These are phyloP conservation scores for Glareola pratincola DNA, from an alignment of 2,113 vertebrate genomes.

Conservation along the genomic window DNA sequence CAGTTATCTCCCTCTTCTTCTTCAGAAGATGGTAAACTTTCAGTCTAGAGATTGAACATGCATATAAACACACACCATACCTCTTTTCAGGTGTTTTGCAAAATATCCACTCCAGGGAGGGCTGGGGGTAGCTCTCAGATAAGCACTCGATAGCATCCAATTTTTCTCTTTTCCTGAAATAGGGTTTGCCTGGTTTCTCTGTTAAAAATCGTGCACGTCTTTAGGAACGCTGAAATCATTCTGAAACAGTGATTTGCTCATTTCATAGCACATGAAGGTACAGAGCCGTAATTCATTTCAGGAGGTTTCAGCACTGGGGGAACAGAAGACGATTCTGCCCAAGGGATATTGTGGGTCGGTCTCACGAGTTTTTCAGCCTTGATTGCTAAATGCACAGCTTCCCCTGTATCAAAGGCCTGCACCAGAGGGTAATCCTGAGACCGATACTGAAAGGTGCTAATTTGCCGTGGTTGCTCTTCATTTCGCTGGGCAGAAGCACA, in stretches of 20 bases:
- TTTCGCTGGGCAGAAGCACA: neutral
- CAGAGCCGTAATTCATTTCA: neutral
- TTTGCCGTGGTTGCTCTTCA: neutral
- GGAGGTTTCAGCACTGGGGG: neutral
- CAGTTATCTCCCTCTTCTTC: neutral
- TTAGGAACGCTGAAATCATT: slow-evolving; percentile 1
- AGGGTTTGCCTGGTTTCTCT: slow-evolving; percentile 72
- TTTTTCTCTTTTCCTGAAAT: slow-evolving; percentile 64
- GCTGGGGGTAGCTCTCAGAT: slow-evolving; percentile 78
- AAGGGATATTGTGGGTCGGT: neutral
- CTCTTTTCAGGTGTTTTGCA: slow-evolving; percentile 62
- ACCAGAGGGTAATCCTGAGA: neutral
- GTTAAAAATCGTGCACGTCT: neutral
- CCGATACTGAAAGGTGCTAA: neutral
- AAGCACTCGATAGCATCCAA: slow-evolving; percentile 62
- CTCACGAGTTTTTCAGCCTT: neutral
- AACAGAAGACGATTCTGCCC: neutral
- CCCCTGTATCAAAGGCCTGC: neutral
- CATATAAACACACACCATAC: slow-evolving; percentile 31
- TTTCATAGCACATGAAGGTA: neutral
- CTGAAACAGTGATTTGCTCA: neutral
- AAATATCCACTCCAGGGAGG: slow-evolving; percentile 76
- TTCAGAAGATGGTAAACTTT: neutral
- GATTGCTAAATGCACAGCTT: neutral
- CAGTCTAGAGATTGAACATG: neutral